Evolutionary conservation across 1,140 invertebrate species (phyloP).

Genomic region (Drosophila gunungcola): DNA sequence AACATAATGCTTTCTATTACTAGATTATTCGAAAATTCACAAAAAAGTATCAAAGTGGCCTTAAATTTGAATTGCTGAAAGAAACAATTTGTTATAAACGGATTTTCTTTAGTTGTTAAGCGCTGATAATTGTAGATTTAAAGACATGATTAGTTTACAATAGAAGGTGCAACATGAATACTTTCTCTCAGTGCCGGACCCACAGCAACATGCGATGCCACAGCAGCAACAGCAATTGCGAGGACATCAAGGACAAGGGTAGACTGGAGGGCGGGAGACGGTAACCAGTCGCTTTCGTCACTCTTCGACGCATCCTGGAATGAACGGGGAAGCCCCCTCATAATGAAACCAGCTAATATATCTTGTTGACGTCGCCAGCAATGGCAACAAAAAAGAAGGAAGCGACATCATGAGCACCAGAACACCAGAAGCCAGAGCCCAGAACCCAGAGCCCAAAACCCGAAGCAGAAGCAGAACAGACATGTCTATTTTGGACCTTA

Average conservation of each 20-base stretch:
- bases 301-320: conserved; percentile 49
- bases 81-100: too few relatives aligned
- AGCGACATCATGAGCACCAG: conserved; percentile 24
- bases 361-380: conserved; percentile 63
- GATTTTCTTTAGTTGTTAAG: too few relatives aligned
- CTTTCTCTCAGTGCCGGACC: conserved; percentile 3
- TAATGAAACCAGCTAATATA: conserved; percentile 78
- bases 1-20: too few relatives aligned
- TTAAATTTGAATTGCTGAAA: too few relatives aligned
- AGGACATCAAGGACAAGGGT: conserved; percentile 32
- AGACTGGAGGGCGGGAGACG: neutral
- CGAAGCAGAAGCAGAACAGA: conserved; percentile 45
- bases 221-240: conserved; percentile 9
- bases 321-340: conserved; percentile 32
- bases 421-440: conserved; percentile 23
- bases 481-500: conserved; percentile 74
- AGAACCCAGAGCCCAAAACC: conserved; percentile 10
- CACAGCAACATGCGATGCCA: conserved; percentile 12
- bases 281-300: conserved; percentile 22
- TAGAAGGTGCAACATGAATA: too few relatives aligned
- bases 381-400: conserved; percentile 33
- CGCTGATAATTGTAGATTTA: too few relatives aligned
- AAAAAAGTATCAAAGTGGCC: too few relatives aligned
- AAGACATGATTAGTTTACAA: too few relatives aligned
- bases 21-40: too few relatives aligned